Evolutionary conservation across 2,888 invertebrate species (phyloP), one percentile per base, ranked within the genome.

Genomic region (Drosophila cognata): DNA sequence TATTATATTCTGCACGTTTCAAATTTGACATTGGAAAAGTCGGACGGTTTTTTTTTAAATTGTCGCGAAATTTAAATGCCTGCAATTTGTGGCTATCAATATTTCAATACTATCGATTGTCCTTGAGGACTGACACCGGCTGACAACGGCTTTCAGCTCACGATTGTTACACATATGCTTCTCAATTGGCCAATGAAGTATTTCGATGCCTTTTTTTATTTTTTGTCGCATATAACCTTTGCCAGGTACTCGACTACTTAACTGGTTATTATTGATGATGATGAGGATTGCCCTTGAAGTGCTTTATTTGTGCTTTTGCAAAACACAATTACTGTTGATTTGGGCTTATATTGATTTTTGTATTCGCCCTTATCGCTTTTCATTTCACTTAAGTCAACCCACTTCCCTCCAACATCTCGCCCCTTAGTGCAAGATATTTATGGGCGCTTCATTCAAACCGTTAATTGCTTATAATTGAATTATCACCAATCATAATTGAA

Each of bases 401-500:
- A 28, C 46, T 28, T 41, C 29, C 10, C 7, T 11, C 16, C 29
- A 16, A 3, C 10, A 10, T 28, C 35, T 4, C 3, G 36, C 36
- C 62, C 33, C 43, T 51, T 68, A n/a, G 28, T 33, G 33, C 59
- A 41, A 52, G 52, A 60, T 69, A 74, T 72, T 75, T 79, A 79
- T 75, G 63, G 66, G 25, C 57, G 79, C 57, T 79, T 81, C 81
- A 81, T 86, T 75, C 58, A 65, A 67, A 76, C 73, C 59, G 71
- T 76, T 87, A 87, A 86, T 89, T 84, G 80, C 74, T 75, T 78
- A 89, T 86, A 89, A 86, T 86, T 87, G 68, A 87, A 84, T 84
- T 86, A 86, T 89, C 89, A 73, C 71, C 80, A 77, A 81, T 81
- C 84, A 79, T 76, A 86, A 88, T 79, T 80, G 80, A 82, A 70